Base-by-base conservation (phyloP, 2,113 vertebrate genomes). In the Dromas ardeola region DNA sequence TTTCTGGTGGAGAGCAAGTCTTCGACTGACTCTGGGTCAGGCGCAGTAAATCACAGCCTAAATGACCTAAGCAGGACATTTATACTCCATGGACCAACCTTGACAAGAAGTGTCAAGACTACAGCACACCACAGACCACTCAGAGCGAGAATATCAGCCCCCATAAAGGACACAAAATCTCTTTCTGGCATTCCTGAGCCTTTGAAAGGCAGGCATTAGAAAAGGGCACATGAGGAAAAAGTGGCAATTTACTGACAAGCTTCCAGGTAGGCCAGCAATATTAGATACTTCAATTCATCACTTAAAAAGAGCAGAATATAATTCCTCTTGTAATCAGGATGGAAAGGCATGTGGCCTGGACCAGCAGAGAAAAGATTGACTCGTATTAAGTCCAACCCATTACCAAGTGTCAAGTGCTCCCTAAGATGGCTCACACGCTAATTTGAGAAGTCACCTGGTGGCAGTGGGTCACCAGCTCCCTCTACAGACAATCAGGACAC, bases 391-490 rank as follows among this genome's bases (percentile, higher is more conserved):
- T 89, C 87, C 90, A 69, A 45, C 61, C 90, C 88, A 91, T 95
- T 91, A 88, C 70, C 70, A 93, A 90, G 88, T 93, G 95, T 95
- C 95, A 97, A 96, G 89, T 52, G 93, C 53, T 85, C 93, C 91
- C 91, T 94, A 95, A 94, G 38, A 97, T 90, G 94, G 94, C 89
- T 97, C 96, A 86, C 36, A 19, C 5, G 3, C 86, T 88, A 94
- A 96, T 94, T 91, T 77, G 62, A 87, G 93, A 83, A 97, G 96
- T 95, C 97, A 96, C 95, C 95, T 90, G 95, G 95, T 88, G 95
- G 91, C 95, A 96, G 95, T 59, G 36, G 96, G 97, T 95, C 95
- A 96, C 84, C 94, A 97, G 95, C 97, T 97, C 96, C 96, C 96
- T 97, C 93, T 97, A 95, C 93, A 96, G 95, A 95, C 96, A 94